Base-by-base conservation (phyloP, 1,140 invertebrate genomes). In the Drosophila quadrilineata region DNA sequence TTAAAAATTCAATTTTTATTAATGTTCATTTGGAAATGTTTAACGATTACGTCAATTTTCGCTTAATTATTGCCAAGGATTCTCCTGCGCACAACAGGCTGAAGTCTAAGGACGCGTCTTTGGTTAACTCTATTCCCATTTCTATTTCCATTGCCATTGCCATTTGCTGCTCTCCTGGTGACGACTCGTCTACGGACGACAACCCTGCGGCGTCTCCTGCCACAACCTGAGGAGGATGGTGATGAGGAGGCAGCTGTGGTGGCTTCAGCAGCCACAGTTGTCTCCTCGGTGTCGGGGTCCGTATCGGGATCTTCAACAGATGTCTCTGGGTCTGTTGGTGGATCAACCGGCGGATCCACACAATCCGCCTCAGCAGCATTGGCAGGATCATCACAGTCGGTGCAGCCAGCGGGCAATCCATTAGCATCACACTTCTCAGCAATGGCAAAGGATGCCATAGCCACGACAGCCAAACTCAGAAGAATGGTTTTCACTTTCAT, bases 361-460 rank as follows among this genome's bases (percentile, higher is more conserved):
- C 64, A 67, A 3, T 67, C 64, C 0, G 19, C 10, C 21, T 48
- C 8, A 2, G 10, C 33, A 1, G 1, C 49, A 10, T 67, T 67
- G 8, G 12, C 17, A 0, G 26, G 3, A 33, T 33, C 33, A 0
- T n/a, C 12, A 10, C 64, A 67, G 22, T 67, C 57, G 9, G 24
- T 54, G 16, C 43, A 62, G 2, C 35, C 64, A 19, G 10, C 19
- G 6, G 49, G 56, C 9, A 45, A 21, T 12, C 17, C 17, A 14
- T 6, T 9, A 0, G 21, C 22, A 6, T 12, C 17, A 6, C 56
- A 68, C 1, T 6, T 28, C 0, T 33, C 33, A 0, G 35, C 31
- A 16, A 8, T 2, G 64, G 64, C 21, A 50, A 17, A 56, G 4
- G 6, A 46, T 5, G 3, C n/a, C n/a, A 63, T 6, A 3, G 33